Evolutionary conservation across 2,797 vertebrate genomes (phyloP), one percentile per base, ranked within the genome.

Genomic region (Rhadinocentrus ornatus): DNA sequence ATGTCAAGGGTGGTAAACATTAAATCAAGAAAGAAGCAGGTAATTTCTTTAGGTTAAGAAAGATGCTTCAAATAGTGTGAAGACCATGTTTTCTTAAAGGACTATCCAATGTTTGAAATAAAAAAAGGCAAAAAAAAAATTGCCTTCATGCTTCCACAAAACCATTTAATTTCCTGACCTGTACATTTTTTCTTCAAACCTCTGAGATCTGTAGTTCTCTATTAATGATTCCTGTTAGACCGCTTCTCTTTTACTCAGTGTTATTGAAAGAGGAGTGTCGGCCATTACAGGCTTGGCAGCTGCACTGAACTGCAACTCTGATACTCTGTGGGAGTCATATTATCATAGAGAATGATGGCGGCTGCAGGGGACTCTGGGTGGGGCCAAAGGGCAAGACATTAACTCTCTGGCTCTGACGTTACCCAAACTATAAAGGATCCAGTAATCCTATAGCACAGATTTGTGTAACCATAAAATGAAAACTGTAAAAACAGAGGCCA

Each of bases 241-340:
- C 39, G 39, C 70, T 83, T 37, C 41, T 70, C 63, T 83, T 85
- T 88, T 84, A 77, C 74, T 82, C 70, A 41, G 60, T 80, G 67
- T 74, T 85, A 71, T 81, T 86, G 84, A 77, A 82, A 83, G 77
- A 91, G 82, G 83, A 83, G 88, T 86, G 88, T 88, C 83, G 26
- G 89, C 88, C 89, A 89, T 92, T 90, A 89, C 84, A 55, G 85
- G 71, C 86, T 82, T 89, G 88, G 88, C 88, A 92, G 91, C 92
- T 90, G 91, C 86, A 59, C 78, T 74, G 86, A 84, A 75, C 87
- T 82, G 79, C 76, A 80, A 75, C 84, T 75, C 83, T 79, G 82
- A 90, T 86, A 84, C 84, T 88, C 70, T 77, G 82, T 85, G 82
- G 85, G 87, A 86, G 90, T 86, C 85, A 81, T 80, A 86, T 89